These are phyloP conservation scores for Myodes glareolus DNA, from an alignment of 2,113 vertebrate species.

Conservation along the genomic window DNA sequence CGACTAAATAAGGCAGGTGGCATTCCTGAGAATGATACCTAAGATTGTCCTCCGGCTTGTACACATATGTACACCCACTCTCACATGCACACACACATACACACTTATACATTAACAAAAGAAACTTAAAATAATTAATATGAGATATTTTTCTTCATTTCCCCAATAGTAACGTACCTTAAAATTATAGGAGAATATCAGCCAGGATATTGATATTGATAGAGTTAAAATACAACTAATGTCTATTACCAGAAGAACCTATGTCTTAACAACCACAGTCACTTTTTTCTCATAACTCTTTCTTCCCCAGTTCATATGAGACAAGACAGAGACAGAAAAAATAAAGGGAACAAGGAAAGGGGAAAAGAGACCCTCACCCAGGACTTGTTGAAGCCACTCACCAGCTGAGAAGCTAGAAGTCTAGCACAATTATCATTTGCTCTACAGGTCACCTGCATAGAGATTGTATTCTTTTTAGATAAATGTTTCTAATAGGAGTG, in stretches of 20 bases:
- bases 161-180: neutral
- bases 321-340: neutral
- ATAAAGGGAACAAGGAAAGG: neutral
- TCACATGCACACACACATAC: no score
- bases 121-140: neutral
- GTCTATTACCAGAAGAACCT: neutral
- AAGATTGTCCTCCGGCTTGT: neutral
- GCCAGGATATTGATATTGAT: neutral
- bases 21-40: neutral
- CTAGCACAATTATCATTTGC: neutral
- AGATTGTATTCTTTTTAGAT: neutral
- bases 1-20: neutral
- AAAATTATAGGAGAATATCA: neutral
- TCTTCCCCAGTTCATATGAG: neutral
- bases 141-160: constrained; percentile 10
- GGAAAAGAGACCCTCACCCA: neutral
- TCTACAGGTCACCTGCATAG: neutral
- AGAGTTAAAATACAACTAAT: constrained; percentile 27
- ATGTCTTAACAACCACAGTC: neutral
- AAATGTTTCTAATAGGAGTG: neutral
- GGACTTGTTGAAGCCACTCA: neutral
- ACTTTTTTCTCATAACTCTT: neutral
- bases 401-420: neutral
- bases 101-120: neutral
- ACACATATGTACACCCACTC: neutral